A percentile compares a stretch with the other conserved stretches of the same genome.
Evolutionary conservation across 2,888 invertebrate genomes (phyloP).

Genomic region (Chrysodeixis includens): DNA sequence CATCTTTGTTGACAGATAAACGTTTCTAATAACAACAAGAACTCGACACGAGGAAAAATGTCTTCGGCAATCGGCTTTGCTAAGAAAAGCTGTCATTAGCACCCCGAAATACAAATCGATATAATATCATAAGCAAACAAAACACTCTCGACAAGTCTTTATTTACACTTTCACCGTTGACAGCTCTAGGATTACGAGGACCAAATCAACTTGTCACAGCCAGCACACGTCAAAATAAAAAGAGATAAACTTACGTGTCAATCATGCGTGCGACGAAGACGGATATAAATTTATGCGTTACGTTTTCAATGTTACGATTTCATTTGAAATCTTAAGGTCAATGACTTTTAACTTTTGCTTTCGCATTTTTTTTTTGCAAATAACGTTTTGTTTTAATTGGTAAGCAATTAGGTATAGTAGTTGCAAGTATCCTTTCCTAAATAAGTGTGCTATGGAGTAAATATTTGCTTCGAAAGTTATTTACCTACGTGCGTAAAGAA

Average conservation of each 20-base stretch:
- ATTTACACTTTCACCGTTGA: conserved; percentile 83
- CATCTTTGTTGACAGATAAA: not conserved
- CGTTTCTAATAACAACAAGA: not conserved
- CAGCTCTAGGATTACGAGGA: conserved; percentile 71
- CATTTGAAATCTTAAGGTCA: conserved; percentile 71
- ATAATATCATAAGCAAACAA: conserved; percentile 65
- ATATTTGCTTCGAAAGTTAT: conserved; percentile 42
- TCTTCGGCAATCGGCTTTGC: conserved; percentile 16
- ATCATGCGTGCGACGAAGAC: conserved; percentile 48
- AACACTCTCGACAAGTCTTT: conserved; percentile 64
- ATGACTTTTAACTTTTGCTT: conserved; percentile 77
- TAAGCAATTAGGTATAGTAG: conserved; percentile 25
- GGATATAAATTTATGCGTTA: conserved; percentile 40
- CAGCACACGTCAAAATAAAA: conserved; percentile 54
- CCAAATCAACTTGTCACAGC: conserved; percentile 68
- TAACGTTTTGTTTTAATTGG: conserved; percentile 57
- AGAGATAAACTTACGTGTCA: conserved; percentile 53
- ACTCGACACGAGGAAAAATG: not conserved
- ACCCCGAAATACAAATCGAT: conserved; percentile 55
- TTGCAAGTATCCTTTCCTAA: conserved; percentile 22
- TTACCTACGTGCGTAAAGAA: conserved; percentile 32
- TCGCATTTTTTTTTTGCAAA: conserved; percentile 71
- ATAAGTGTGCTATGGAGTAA: conserved; percentile 25
- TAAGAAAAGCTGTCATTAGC: conserved; percentile 34
- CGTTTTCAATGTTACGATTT: conserved; percentile 59